A percentile compares a stretch with the other conserved stretches of the same genome.
Conservation (phyloP, 2,888 invertebrate species). For the Tetranychus truncatus region DNA sequence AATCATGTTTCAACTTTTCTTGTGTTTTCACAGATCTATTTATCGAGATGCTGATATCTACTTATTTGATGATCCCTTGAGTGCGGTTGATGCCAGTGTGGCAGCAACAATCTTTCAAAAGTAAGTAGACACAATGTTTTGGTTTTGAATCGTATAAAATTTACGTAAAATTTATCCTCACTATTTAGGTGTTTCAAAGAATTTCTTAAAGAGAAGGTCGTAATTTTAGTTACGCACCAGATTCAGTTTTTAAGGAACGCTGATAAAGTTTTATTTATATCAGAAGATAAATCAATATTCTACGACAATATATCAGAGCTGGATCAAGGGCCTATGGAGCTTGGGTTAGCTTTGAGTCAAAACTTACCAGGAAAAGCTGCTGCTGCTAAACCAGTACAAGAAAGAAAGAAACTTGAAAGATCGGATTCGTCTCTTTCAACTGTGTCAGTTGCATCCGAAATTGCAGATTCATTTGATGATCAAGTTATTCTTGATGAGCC, state of each 20-base stretch:
- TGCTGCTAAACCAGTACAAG: neutral
- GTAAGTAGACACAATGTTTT: constrained; percentile 23
- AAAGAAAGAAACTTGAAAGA: neutral
- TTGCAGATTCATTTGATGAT: neutral
- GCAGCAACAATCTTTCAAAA: neutral
- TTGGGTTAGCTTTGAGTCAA: neutral
- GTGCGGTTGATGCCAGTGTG: constrained; percentile 26
- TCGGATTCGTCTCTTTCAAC: neutral
- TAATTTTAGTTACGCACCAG: constrained; percentile 39
- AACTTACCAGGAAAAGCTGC: neutral
- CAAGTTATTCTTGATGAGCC: neutral
- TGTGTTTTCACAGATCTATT: constrained; percentile 13
- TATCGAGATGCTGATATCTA: constrained; percentile 27
- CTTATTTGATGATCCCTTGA: constrained; percentile 27
- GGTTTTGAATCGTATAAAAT: constrained; percentile 20
- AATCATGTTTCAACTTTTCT: neutral
- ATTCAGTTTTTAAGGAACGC: constrained; percentile 35
- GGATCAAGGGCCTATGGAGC: neutral
- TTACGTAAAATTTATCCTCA: too few species aligned
- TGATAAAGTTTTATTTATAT: constrained; percentile 34
- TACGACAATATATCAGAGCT: neutral
- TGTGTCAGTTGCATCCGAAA: neutral
- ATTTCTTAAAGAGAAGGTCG: constrained; percentile 33
- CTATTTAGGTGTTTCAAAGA: constrained; percentile 23
- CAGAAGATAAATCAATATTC: constrained; percentile 27